These are phyloP conservation scores for Menidia beryllina DNA, from an alignment of 2,113 vertebrate species.

Conservation along the genomic window DNA sequence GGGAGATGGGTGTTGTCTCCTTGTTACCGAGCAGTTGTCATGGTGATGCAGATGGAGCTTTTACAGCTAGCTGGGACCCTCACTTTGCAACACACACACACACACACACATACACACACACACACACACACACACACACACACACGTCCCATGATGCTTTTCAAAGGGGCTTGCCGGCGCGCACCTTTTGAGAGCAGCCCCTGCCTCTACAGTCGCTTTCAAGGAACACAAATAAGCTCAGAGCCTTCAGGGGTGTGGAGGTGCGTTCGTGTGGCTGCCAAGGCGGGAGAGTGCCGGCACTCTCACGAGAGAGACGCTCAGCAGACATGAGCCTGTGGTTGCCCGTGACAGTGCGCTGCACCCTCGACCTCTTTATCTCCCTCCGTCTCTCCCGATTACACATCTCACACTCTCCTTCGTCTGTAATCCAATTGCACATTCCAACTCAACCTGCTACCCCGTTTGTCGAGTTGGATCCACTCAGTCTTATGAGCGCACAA, in stretches of 20 bases:
- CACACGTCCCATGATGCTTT: conserved; percentile 10
- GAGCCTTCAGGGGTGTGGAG: conserved; percentile 31
- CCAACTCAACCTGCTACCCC: conserved; percentile 14
- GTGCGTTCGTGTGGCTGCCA: conserved; percentile 28
- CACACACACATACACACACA: conserved; percentile 28
- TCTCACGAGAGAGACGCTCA: conserved; percentile 70
- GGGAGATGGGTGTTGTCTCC: conserved; percentile 78
- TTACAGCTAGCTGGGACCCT: conserved; percentile 67
- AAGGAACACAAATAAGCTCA: conserved; percentile 30
- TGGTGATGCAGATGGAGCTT: conserved; percentile 78
- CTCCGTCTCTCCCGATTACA: conserved; percentile 8
- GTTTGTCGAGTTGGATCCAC: conserved; percentile 62
- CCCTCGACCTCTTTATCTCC: conserved; percentile 35
- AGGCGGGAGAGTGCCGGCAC: conserved; percentile 51
- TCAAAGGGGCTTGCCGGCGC: conserved; percentile 27
- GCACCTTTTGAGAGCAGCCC: conserved; percentile 49
- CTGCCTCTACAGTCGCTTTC: conserved; percentile 42
- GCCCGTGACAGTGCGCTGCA: conserved; percentile 53
- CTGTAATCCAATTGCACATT: conserved; percentile 32
- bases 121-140: conserved; percentile 30
- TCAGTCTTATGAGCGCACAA: conserved; percentile 33
- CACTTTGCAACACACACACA: conserved; percentile 37
- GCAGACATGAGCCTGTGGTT: conserved; percentile 72
- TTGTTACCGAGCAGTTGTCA: conserved; percentile 79
- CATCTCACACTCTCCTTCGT: conserved; percentile 10